Evolutionary conservation across 2,888 invertebrate genomes (phyloP), one percentile per base, ranked within the genome.

Genomic region (Eristalinus sepulchralis): DNA sequence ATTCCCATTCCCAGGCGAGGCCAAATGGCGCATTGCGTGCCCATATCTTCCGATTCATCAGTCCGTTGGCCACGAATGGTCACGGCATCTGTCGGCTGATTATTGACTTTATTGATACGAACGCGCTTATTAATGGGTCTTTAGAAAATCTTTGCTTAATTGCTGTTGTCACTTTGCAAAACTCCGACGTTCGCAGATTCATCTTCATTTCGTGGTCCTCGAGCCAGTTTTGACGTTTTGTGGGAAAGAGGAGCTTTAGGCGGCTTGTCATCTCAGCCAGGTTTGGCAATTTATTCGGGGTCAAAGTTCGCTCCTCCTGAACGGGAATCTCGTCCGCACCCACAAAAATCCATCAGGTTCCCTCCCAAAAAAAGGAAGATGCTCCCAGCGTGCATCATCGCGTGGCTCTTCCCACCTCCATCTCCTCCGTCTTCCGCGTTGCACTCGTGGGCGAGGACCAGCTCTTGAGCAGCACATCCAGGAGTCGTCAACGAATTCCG

Each of bases 401-500:
- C 64, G 78, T 78, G 64, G 78, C 70, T 31, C 36, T 77, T 55
- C 57, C 57, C 13, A 68, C 62, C 53, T 62, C 39, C 20, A n/a
- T 17, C 62, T n/a, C 55, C 20, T 31, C n/a, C 57, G 64, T 53
- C 34, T 39, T 63, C 53, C 9, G 13, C 22, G 8, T 27, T 17
- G 33, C 10, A 22, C 17, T 77, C 62, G 77, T 77, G 77, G 77
- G 77, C 77, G 68, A 36, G 64, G 17, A 71, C 63, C 47, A 64
- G 78, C 24, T 27, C 24, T 24, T 17, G 3, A n/a, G 6, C 4
- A 1, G n/a, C 39, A 53, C 55, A 77, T 63, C 78, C 70, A 71
- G 78, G 70, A 78, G 78, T 78, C 77, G 62, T 76, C 67, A 75
- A 59, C 57, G 66, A 66, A 39, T 68, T 68, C 67, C 47, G 67